Percentiles rank a stretch among this genome's conserved stretches.
Conservation (phyloP, 2,888 invertebrate genomes). For the Resseliella maxima region DNA sequence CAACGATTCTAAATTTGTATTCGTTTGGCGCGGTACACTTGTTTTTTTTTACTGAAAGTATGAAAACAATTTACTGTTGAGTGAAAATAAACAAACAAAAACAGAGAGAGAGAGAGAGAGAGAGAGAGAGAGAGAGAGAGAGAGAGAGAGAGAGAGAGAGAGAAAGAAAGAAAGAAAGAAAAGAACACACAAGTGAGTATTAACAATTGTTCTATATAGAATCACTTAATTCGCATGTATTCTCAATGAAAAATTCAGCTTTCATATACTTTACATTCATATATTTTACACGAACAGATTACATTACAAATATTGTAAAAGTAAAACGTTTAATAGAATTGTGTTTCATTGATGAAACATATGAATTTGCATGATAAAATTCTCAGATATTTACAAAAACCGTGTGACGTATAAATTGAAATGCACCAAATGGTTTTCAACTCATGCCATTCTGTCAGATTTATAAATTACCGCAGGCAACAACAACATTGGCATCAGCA, state of each 20-base stretch:
- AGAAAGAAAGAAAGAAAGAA: too few relatives aligned
- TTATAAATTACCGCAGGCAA: background rate
- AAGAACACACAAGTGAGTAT: too few relatives aligned
- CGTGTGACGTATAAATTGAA: background rate
- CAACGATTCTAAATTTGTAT: conserved; percentile 44
- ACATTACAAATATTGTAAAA: background rate
- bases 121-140: too few relatives aligned
- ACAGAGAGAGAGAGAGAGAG: too few relatives aligned
- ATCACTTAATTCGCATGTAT: too few relatives aligned
- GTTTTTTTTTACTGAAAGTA: background rate
- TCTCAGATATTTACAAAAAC: background rate
- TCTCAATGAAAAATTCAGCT: too few relatives aligned
- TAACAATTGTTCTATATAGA: too few relatives aligned
- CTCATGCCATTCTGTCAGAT: background rate
- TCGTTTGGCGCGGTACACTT: background rate
- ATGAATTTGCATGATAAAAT: background rate
- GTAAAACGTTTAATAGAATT: background rate
- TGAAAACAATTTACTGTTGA: background rate
- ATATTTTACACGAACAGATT: background rate
- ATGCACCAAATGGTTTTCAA: background rate
- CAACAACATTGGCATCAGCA: background rate
- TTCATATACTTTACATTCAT: too few relatives aligned
- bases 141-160: too few relatives aligned
- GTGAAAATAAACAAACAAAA: too few relatives aligned
- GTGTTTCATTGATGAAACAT: background rate